These are phyloP conservation scores for Tachuris rubrigastra DNA, from an alignment of 2,113 vertebrate genomes.

Conservation along the genomic window DNA sequence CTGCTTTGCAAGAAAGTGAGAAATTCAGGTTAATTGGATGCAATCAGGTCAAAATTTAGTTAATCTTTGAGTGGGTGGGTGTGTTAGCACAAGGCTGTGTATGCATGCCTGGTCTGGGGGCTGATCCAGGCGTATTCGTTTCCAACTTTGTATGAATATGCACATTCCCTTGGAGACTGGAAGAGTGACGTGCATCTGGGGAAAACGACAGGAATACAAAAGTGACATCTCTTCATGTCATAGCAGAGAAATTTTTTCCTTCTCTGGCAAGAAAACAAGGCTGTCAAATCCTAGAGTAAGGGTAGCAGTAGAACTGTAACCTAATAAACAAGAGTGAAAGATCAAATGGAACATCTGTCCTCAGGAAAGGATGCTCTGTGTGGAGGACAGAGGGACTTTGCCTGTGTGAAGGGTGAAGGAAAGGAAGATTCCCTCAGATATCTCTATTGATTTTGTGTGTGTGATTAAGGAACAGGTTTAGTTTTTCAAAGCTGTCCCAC, in stretches of 20 bases:
- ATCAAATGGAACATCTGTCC: not conserved
- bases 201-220: not conserved
- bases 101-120: slow-evolving; percentile 25
- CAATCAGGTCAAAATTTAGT: slow-evolving; percentile 68
- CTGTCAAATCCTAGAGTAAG: slow-evolving; percentile 9
- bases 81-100: slow-evolving; percentile 42
- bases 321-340: not conserved
- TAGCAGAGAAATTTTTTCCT: slow-evolving; percentile 18
- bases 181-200: slow-evolving; percentile 34
- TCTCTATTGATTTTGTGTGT: not conserved
- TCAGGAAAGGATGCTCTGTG: not conserved
- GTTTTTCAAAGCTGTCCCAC: not conserved
- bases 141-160: slow-evolving; percentile 28
- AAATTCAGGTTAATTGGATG: slow-evolving; percentile 77
- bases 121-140: slow-evolving; percentile 17
- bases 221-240: slow-evolving; percentile 25
- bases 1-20: slow-evolving; percentile 53
- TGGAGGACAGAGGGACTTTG: not conserved
- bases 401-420: not conserved
- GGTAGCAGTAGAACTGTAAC: not conserved
- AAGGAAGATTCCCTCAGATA: not conserved
- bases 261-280: not conserved
- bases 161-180: slow-evolving; percentile 17
- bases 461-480: not conserved
- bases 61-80: slow-evolving; percentile 65